Percentiles rank a stretch among this genome's conserved stretches.
Evolutionary conservation across 2,797 vertebrate species (phyloP).

Genomic region (Loris lydekkerianus): DNA sequence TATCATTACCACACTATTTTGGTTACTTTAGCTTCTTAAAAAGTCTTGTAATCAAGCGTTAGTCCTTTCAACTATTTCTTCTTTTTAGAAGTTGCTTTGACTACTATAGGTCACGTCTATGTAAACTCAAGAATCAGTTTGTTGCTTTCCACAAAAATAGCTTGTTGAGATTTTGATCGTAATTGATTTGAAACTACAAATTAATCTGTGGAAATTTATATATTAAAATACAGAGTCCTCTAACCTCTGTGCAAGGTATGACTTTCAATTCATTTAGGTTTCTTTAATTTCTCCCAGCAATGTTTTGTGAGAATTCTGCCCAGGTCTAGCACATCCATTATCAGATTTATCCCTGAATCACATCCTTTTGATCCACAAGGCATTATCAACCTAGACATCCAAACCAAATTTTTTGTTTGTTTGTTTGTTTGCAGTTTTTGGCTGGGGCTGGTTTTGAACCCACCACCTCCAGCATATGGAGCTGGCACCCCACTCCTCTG

Average conservation of each 20-base stretch:
- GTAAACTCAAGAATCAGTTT: constrained; percentile 32
- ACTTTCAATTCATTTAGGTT: not conserved
- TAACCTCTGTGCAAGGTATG: not conserved
- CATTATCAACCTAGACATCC: not conserved
- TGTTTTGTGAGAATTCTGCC: not conserved
- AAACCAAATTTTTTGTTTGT: not conserved
- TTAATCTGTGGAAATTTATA: not conserved
- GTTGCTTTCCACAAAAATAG: not conserved
- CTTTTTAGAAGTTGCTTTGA: not conserved
- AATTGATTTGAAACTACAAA: not conserved
- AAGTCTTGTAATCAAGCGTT: not conserved
- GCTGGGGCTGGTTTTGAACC: too few relatives aligned
- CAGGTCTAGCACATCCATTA: not conserved
- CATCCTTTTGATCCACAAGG: not conserved
- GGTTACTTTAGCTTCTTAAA: not conserved
- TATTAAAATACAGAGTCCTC: constrained; percentile 4
- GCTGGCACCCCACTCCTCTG: too few relatives aligned
- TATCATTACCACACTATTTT: not conserved
- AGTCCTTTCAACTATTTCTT: not conserved
- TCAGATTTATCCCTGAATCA: not conserved
- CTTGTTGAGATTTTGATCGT: not conserved
- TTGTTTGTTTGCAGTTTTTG: too few relatives aligned
- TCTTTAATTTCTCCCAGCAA: not conserved
- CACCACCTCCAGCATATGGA: too few relatives aligned
- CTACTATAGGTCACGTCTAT: not conserved